Evolutionary conservation across 2,797 vertebrate genomes (phyloP), one percentile per base, ranked within the genome.

Genomic region (Crocodylus rhombifer): DNA sequence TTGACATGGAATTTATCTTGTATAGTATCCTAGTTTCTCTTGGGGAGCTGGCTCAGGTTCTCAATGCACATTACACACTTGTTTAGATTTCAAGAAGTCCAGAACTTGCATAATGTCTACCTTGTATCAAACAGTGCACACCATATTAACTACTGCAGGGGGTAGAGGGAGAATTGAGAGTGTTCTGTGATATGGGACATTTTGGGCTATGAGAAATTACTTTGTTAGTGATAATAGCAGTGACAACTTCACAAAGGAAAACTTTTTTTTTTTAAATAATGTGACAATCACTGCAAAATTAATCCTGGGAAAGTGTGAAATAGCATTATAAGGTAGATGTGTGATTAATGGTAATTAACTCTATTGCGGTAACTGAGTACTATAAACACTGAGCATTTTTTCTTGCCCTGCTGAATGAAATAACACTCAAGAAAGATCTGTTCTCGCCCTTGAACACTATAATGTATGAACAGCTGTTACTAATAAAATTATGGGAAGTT

Each of bases 251-350:
- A 80, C 42, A 69, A 60, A 81, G 58, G 33, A 77, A 78, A 73
- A 63, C 18, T 82, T 88, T 92, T 80, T 61, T 63, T 20, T 78
- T 95, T 94, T 89, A 77, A 91, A 94, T 79, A 89, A 79, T 92
- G 81, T 65, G 67, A 84, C 14, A 89, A 11, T 92, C 16, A 57
- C 56, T 84, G 62, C 61, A 93, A 79, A 96, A 94, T 74, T 58
- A 90, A 93, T 96, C 81, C 80, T n/a, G 74, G 25, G 75, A 63
- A 93, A 71, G 57, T 95, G 76, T 96, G 84, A 94, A 95, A 84
- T 74, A 93, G 85, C 85, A 69, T 57, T 86, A 42, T 83, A 89
- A 92, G 69, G 81, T 84, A 93, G 79, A 83, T 65, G 20, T 90
- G 28, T 55, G 16, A 62, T 91, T 91, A 89, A 76, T 89, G 30